A percentile compares a stretch with the other conserved stretches of the same genome.
Conservation (phyloP, 2,113 vertebrate species). For the Spermophilus dauricus region DNA sequence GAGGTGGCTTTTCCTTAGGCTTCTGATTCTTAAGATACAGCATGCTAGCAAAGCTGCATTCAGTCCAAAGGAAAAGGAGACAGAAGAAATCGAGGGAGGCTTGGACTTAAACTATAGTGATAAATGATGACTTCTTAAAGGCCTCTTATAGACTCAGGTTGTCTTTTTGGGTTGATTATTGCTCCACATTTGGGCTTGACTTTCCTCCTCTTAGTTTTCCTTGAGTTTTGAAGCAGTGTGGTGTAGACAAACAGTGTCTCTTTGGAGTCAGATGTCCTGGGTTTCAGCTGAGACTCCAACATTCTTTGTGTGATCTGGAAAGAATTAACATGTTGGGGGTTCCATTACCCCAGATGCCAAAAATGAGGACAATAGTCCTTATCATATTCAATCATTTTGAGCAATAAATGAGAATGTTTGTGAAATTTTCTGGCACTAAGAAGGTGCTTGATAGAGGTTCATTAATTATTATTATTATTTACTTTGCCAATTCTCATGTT, state of each 20-base stretch:
- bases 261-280: not conserved
- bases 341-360: not conserved
- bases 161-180: slow-evolving; percentile 80
- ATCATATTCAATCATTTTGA: not conserved
- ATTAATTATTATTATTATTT: not conserved
- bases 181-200: slow-evolving; percentile 74
- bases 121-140: slow-evolving; percentile 76
- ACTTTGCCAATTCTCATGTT: not conserved
- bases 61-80: not conserved
- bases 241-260: not conserved
- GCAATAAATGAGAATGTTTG: not conserved
- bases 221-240: slow-evolving; percentile 68
- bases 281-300: not conserved
- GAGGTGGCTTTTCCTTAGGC: not conserved
- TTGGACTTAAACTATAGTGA: slow-evolving; percentile 18
- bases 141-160: slow-evolving; percentile 64
- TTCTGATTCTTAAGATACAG: not conserved
- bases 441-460: not conserved
- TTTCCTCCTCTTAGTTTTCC: slow-evolving; percentile 74
- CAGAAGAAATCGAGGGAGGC: slow-evolving; percentile 35
- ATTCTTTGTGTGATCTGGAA: not conserved
- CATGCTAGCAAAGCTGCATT: slow-evolving; percentile 39
- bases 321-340: not conserved
- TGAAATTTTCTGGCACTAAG: not conserved
- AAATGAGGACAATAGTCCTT: not conserved